phyloP scores from a whole-genome alignment of 2,113 vertebrate species.

The Hystrix cristata region DNA sequence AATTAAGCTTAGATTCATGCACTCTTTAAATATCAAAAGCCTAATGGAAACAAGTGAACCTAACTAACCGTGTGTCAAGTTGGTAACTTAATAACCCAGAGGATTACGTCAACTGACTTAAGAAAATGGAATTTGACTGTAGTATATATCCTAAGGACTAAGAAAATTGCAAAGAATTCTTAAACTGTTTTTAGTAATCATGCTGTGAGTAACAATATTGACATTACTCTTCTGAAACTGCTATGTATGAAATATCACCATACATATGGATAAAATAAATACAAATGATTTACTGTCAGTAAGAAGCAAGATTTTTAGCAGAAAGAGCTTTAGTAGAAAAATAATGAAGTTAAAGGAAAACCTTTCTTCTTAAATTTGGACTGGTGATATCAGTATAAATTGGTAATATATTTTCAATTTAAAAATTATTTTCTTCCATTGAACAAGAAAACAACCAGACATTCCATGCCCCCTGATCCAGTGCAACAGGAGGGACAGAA shows the following conservation, averaged over 20 bases:
- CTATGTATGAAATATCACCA: neutral
- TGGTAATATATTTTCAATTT: neutral
- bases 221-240: neutral
- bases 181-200: conserved; percentile 2
- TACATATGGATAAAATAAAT: neutral
- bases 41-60: neutral
- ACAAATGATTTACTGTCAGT: neutral
- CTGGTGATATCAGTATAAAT: neutral
- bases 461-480: neutral
- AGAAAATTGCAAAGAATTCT: neutral
- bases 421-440: neutral
- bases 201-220: conserved; percentile 8
- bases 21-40: conserved; percentile 47
- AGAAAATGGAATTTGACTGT: neutral
- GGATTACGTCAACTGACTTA: conserved; percentile 42
- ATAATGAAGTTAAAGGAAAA: neutral
- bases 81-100: conserved; percentile 30
- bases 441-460: neutral
- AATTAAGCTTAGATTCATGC: conserved; percentile 27
- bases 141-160: neutral
- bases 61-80: neutral
- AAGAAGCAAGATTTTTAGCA: conserved; percentile 53
- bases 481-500: neutral
- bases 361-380: neutral
- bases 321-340: neutral